phyloP scores from a whole-genome alignment of 92 coral and sea anemone genomes.

The Montipora capitata region DNA sequence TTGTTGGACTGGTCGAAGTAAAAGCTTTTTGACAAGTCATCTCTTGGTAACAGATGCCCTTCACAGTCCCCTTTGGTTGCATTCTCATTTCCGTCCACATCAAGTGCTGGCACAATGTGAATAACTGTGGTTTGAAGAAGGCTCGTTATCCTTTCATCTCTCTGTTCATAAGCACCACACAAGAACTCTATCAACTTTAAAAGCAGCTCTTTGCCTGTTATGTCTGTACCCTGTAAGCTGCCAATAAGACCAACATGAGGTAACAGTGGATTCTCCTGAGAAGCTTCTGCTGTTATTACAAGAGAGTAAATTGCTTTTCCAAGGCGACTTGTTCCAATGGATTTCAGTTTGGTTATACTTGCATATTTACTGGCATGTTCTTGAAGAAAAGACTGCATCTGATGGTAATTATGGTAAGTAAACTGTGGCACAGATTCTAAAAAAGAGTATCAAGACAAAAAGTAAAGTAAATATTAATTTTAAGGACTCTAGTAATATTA shows the following conservation, averaged over 20 bases:
- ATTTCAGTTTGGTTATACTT: constrained; percentile 70
- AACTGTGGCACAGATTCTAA: not conserved
- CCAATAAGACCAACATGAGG: constrained; percentile 93
- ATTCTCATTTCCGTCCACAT: constrained; percentile 91
- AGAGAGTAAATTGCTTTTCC: constrained; percentile 79
- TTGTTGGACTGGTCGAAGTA: constrained; percentile 68
- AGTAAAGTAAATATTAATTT: too few relatives aligned
- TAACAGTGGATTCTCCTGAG: constrained; percentile 62
- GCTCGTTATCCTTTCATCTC: constrained; percentile 67
- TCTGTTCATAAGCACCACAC: constrained; percentile 79
- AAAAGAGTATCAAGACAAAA: not conserved
- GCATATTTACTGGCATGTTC: constrained; percentile 71
- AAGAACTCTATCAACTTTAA: constrained; percentile 83
- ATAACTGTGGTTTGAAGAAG: constrained; percentile 81
- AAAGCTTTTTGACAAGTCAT: constrained; percentile 88
- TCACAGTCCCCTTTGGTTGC: constrained; percentile 80
- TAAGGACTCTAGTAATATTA: too few relatives aligned
- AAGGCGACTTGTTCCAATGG: constrained; percentile 79
- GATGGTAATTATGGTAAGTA: constrained; percentile 78
- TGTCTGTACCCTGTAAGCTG: constrained; percentile 88
- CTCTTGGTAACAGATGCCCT: constrained; percentile 64
- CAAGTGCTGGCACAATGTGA: constrained; percentile 92
- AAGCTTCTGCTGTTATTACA: constrained; percentile 75
- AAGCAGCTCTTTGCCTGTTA: constrained; percentile 88
- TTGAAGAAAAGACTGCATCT: constrained; percentile 67